These are phyloP conservation scores for Magallana ariakensis DNA, from an alignment of 1,140 invertebrate genomes.

Conservation along the genomic window DNA sequence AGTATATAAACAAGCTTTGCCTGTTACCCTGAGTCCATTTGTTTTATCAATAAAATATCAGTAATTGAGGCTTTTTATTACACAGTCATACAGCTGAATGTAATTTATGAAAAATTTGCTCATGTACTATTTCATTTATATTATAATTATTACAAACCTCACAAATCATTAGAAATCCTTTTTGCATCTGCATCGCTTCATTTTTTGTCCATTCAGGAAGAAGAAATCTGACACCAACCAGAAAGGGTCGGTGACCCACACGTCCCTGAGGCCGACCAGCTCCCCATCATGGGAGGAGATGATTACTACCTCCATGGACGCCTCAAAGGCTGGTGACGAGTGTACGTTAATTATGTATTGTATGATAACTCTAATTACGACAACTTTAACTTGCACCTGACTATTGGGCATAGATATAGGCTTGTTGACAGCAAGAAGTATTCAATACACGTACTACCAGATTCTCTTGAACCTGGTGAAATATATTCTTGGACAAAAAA, in stretches of 20 bases:
- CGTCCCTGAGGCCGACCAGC: constrained; percentile 67
- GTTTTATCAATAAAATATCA: not conserved
- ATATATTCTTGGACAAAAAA: too few species aligned
- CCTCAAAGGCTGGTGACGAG: constrained; percentile 66
- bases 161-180: too few species aligned
- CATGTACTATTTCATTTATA: too few species aligned
- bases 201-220: constrained; percentile 63
- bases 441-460: too few species aligned
- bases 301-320: constrained; percentile 59
- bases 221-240: constrained; percentile 65
- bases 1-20: not conserved
- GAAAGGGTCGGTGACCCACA: constrained; percentile 66
- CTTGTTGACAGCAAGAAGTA: too few species aligned
- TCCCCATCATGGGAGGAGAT: constrained; percentile 75
- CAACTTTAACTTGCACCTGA: too few species aligned
- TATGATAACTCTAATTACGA: not conserved
- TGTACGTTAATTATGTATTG: constrained; percentile 61
- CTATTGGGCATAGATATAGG: too few species aligned
- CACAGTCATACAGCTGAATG: too few species aligned
- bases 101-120: too few species aligned
- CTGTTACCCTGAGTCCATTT: not conserved
- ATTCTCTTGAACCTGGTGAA: too few species aligned
- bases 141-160: too few species aligned
- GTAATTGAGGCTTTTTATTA: too few species aligned
- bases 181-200: not conserved